Evolutionary conservation across 1,140 invertebrate genomes (phyloP), one percentile per base, ranked within the genome.

Genomic region (Battus philenor): DNA sequence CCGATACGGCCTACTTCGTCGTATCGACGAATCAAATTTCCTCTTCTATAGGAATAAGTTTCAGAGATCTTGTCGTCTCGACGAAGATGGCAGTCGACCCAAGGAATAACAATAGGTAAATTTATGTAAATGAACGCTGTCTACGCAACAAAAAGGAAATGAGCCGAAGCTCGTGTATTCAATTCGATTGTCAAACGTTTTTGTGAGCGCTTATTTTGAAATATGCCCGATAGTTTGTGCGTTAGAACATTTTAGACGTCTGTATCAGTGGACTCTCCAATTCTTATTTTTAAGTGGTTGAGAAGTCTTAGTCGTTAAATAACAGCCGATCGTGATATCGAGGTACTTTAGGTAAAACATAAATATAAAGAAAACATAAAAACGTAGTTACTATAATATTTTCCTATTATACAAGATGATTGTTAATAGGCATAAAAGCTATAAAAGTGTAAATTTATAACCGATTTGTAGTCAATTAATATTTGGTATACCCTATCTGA

Each of bases 61-160:
- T 58, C 60, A 56, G 44, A 60, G 63, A 67, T 68, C 60, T 73
- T 60, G 48, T 63, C 73, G 61, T 51, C 62, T 60, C 57, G 44
- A 26, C 54, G 59, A 36, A 65, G 68, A 68, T 63, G 59, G 68
- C 60, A 60, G 47, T 39, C 68, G 58, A 61, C 62, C 60, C 54
- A 44, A 55, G n/a, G 76, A 75, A 78, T 75, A 72, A 82, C 78
- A 79, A 82, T 77, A 78, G 73, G 72, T 80, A 78, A 78, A 77
- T 78, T 78, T 79, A 82, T 82, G 74, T 78, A 82, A 82, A 82
- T 82, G 74, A 78, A 61, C 57, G 43, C 50, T 63, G 58, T 70
- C 57, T 69, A 68, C 68, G 72, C 62, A 72, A 77, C 71, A 76
- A 81, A 77, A 78, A 75, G 72, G 70, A 81, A 78, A 81, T 70